Percentiles rank a stretch among this genome's conserved stretches.
phyloP scores from a whole-genome alignment of 2,113 vertebrate genomes.

The Sterrhoptilus dennistouni region DNA sequence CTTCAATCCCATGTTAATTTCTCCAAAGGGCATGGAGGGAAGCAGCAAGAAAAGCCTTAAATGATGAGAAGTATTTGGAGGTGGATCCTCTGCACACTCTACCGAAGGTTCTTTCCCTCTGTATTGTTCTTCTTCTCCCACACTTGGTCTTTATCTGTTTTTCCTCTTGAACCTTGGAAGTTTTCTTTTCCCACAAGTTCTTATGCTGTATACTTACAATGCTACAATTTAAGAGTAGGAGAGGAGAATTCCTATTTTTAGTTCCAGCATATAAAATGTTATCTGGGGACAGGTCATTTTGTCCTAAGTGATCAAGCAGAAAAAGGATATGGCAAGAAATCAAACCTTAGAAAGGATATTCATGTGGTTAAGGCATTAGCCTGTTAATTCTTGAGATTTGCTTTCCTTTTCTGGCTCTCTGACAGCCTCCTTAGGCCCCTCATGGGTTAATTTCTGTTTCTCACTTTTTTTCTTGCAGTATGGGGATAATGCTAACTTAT shows the following conservation, averaged over 20 bases:
- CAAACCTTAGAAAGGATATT: slow-evolving; percentile 55
- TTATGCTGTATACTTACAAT: not conserved
- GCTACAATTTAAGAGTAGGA: slow-evolving; percentile 37
- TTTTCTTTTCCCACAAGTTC: slow-evolving; percentile 14
- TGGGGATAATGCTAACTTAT: not conserved
- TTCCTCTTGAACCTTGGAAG: slow-evolving; percentile 34
- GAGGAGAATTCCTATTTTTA: slow-evolving; percentile 51
- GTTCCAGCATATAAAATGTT: slow-evolving; percentile 41
- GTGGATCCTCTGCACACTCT: not conserved
- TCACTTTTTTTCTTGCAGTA: not conserved
- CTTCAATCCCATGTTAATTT: not conserved
- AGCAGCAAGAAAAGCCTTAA: not conserved
- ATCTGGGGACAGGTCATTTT: slow-evolving; percentile 48
- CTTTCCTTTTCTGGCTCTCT: not conserved
- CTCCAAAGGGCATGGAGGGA: not conserved
- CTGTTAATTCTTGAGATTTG: slow-evolving; percentile 1
- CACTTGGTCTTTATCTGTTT: slow-evolving; percentile 21
- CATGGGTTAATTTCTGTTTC: slow-evolving; percentile 22
- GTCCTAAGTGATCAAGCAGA: slow-evolving; percentile 53
- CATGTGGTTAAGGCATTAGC: slow-evolving; percentile 48
- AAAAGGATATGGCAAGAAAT: slow-evolving; percentile 43
- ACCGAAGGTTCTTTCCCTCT: not conserved
- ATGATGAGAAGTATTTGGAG: not conserved
- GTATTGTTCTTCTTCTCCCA: not conserved
- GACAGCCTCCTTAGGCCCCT: not conserved